phyloP scores from a whole-genome alignment of 1,140 invertebrate species.

The Adoxophyes honmai region DNA sequence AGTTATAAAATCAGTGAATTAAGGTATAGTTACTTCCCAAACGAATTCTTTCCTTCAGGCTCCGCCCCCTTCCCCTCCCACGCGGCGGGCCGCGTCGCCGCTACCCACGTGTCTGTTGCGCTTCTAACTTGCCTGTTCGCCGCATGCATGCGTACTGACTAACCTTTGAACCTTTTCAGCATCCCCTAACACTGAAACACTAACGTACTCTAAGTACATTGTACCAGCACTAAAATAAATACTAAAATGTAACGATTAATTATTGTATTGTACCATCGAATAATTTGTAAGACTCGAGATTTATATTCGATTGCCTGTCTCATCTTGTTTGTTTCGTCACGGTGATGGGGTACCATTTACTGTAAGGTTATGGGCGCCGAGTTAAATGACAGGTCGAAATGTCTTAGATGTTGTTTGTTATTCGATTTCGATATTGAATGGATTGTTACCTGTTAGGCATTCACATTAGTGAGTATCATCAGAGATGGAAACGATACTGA shows the following conservation, averaged over 20 bases:
- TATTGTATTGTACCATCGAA: background rate
- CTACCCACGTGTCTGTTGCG: conserved; percentile 45
- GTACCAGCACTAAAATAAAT: conserved; percentile 23
- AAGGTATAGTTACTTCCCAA: no score
- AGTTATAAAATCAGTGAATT: no score
- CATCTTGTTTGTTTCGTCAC: conserved; percentile 29
- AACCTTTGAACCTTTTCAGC: conserved; percentile 72
- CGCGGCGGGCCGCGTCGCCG: conserved; percentile 48
- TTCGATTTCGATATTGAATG: no score
- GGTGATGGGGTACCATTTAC: conserved; percentile 24
- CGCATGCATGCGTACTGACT: conserved; percentile 70
- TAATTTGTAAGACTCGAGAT: conserved; percentile 6
- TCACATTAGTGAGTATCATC: no score
- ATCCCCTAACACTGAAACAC: conserved; percentile 53
- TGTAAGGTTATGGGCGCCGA: conserved; percentile 25
- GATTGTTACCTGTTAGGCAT: no score
- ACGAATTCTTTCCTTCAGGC: no score
- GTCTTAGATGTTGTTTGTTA: no score
- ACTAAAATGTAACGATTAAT: conserved; percentile 12
- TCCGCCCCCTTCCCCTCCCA: no score
- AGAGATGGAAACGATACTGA: no score
- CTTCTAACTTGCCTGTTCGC: conserved; percentile 61
- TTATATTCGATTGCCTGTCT: conserved; percentile 35
- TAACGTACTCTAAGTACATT: conserved; percentile 34
- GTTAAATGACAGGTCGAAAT: background rate